A percentile compares a stretch with the other conserved stretches of the same genome.
phyloP scores from a whole-genome alignment of 2,888 invertebrate genomes.

The Ernsta delagoae region DNA sequence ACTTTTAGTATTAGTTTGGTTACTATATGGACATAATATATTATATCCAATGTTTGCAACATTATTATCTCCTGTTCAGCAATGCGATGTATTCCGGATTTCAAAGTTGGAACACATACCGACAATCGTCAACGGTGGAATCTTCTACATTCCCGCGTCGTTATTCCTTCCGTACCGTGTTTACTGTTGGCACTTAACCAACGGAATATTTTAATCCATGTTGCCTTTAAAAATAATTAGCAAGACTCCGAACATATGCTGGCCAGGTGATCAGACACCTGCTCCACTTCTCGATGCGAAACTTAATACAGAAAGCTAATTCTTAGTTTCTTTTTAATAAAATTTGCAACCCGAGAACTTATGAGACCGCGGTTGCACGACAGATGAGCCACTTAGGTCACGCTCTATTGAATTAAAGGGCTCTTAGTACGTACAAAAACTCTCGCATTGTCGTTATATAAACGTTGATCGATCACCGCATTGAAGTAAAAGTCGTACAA shows the following conservation, averaged over 20 bases:
- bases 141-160: slow-evolving; percentile 29
- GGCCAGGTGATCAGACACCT: slow-evolving; percentile 79
- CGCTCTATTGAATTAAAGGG: slow-evolving; percentile 67
- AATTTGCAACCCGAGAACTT: slow-evolving; percentile 72
- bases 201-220: slow-evolving; percentile 21
- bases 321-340: slow-evolving; percentile 52
- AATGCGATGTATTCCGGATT: slow-evolving; percentile 27
- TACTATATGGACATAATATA: no score
- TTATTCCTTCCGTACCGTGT: slow-evolving; percentile 20
- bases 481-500: slow-evolving; percentile 40
- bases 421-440: slow-evolving; percentile 20
- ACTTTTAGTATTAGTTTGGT: no score
- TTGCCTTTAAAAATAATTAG: slow-evolving; percentile 46
- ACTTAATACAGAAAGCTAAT: slow-evolving; percentile 74
- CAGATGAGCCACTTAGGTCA: slow-evolving; percentile 76
- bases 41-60: no score
- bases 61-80: slow-evolving; percentile 6
- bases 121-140: slow-evolving; percentile 29
- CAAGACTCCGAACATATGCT: slow-evolving; percentile 69
- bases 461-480: slow-evolving; percentile 39
- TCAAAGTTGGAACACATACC: slow-evolving; percentile 33
- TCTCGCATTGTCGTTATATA: slow-evolving; percentile 30
- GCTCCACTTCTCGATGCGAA: slow-evolving; percentile 64
- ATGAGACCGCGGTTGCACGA: slow-evolving; percentile 59
- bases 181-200: slow-evolving; percentile 24